Evolutionary conservation across 2,888 invertebrate species (phyloP).

Genomic region (Oscheius myriophilus): DNA sequence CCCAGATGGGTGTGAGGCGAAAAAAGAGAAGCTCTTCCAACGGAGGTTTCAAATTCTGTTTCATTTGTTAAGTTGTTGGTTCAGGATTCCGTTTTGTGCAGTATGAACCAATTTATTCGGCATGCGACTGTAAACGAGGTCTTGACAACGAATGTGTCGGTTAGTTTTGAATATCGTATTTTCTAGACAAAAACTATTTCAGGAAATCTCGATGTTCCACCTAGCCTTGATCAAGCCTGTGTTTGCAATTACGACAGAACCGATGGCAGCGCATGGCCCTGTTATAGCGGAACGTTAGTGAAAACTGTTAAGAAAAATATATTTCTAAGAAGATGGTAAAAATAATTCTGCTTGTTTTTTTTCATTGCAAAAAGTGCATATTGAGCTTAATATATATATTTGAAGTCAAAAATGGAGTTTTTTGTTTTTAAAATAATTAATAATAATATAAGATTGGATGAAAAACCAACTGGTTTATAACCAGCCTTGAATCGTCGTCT

Average conservation of each 20-base stretch:
- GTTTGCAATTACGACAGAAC: slow-evolving; percentile 68
- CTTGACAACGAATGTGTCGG: slow-evolving; percentile 49
- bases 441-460: too few species aligned
- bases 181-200: slow-evolving; percentile 6
- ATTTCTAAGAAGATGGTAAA: too few species aligned
- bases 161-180: slow-evolving; percentile 18
- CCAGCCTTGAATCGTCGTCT: too few species aligned
- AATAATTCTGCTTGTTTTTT: too few species aligned
- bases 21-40: slow-evolving; percentile 13
- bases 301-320: too few species aligned
- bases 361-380: too few species aligned
- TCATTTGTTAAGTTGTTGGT: slow-evolving; percentile 22
- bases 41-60: slow-evolving; percentile 6
- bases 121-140: slow-evolving; percentile 58
- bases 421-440: too few species aligned
- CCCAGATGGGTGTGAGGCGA: slow-evolving; percentile 35
- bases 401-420: too few species aligned
- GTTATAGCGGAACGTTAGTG: slow-evolving; percentile 57
- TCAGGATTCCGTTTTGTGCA: slow-evolving; percentile 66
- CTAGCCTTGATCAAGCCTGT: slow-evolving; percentile 50
- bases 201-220: slow-evolving; percentile 47
- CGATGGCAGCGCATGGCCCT: slow-evolving; percentile 68
- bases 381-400: too few species aligned
- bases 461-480: too few species aligned
- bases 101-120: slow-evolving; percentile 67